A percentile compares a stretch with the other conserved stretches of the same genome.
Conservation (phyloP, 2,113 vertebrate species). For the Phalacrocorax carbo region DNA sequence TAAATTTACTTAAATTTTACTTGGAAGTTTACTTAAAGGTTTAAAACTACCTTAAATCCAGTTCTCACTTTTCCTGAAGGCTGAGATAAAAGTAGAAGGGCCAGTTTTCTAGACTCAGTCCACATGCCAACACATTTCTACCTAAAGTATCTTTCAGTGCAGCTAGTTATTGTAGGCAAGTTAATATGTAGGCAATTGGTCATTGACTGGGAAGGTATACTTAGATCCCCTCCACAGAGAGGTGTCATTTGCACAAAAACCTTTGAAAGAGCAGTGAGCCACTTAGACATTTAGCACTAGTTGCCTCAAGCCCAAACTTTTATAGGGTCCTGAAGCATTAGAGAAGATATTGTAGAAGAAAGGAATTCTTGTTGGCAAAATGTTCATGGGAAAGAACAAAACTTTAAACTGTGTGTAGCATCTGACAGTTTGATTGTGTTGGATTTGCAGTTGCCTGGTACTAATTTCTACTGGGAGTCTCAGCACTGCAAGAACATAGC, state of each 20-base stretch:
- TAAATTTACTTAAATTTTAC: too few relatives aligned
- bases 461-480: neutral
- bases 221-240: neutral
- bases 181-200: neutral
- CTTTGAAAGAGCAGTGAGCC: neutral
- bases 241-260: neutral
- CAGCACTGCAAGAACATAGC: neutral
- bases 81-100: conserved; percentile 28
- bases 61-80: neutral
- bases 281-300: accelerated
- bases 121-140: neutral
- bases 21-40: neutral
- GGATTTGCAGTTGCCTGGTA: neutral
- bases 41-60: neutral
- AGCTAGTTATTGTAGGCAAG: neutral
- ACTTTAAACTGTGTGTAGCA: too few relatives aligned
- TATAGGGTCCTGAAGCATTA: neutral
- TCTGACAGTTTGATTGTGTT: neutral
- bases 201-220: neutral
- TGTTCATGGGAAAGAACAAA: neutral
- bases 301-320: neutral
- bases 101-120: conserved; percentile 8
- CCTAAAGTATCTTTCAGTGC: neutral
- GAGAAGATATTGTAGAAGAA: neutral
- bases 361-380: neutral